Conservation (phyloP, 2,888 invertebrate species). For the Campoletis raptor region DNA sequence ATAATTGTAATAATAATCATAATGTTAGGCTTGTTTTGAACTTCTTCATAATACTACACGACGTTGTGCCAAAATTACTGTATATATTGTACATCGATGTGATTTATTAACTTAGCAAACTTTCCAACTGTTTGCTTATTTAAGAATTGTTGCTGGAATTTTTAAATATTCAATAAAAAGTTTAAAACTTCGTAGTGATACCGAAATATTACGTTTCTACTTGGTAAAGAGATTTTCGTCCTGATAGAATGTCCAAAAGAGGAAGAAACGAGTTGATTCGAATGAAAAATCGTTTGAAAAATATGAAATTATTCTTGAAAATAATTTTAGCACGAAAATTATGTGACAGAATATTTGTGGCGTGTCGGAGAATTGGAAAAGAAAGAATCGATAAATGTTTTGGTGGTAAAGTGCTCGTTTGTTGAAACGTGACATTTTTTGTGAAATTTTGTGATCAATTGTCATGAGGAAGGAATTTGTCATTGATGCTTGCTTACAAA, state of each 20-base stretch:
- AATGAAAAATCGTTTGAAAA: not conserved
- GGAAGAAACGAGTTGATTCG: not conserved
- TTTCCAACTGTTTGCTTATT: slow-evolving; percentile 36
- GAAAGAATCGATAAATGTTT: not conserved
- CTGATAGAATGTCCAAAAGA: not conserved
- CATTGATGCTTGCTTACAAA: not conserved
- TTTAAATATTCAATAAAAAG: not conserved
- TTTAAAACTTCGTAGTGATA: not conserved
- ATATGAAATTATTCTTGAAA: not conserved
- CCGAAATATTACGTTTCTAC: not conserved
- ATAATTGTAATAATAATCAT: slow-evolving; percentile 25
- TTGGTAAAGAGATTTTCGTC: not conserved
- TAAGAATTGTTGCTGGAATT: not conserved
- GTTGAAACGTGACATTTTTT: not conserved
- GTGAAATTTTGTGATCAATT: no score
- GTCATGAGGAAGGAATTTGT: no score
- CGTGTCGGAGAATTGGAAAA: not conserved
- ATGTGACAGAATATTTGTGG: not conserved
- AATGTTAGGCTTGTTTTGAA: slow-evolving; percentile 23
- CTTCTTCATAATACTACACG: slow-evolving; percentile 27
- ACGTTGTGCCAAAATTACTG: slow-evolving; percentile 29
- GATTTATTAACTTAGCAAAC: slow-evolving; percentile 49
- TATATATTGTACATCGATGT: slow-evolving; percentile 21
- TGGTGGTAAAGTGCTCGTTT: not conserved
- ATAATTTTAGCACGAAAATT: not conserved